Conservation (phyloP, 2,113 vertebrate species). For the Tragelaphus imberbis region DNA sequence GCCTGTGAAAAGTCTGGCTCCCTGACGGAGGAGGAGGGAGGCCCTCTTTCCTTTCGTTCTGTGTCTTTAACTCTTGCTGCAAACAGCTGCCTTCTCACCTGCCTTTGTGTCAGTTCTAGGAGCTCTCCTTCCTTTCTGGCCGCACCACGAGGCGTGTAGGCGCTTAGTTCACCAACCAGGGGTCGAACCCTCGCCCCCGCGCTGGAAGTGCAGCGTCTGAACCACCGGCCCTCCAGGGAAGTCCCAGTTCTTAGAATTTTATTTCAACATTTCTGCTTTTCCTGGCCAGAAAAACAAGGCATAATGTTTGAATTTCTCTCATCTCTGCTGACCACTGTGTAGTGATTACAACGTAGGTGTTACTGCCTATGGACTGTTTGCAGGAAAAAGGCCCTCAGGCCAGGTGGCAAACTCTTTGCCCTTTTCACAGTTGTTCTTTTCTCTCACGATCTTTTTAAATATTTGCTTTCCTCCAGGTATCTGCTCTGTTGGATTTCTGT, state of each 20-base stretch:
- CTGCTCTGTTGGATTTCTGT: neutral
- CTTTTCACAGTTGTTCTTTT: neutral
- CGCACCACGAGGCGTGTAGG: accelerated
- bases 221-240: neutral
- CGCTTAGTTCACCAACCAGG: neutral
- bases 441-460: neutral
- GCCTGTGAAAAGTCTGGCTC: neutral
- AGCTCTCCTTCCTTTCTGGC: neutral
- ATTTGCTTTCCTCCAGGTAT: neutral
- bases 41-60: neutral
- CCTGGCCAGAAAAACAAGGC: neutral
- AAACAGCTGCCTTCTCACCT: neutral
- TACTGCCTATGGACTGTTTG: neutral
- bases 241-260: neutral
- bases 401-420: neutral
- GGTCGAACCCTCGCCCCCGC: accelerated
- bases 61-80: neutral
- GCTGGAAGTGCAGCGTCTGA: neutral
- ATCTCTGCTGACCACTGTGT: neutral
- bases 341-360: neutral
- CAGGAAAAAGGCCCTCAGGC: neutral
- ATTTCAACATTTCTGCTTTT: neutral
- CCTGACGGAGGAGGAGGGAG: accelerated
- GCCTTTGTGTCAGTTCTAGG: neutral
- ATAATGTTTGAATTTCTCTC: neutral